A percentile compares a stretch with the other conserved stretches of the same genome.
These are phyloP conservation scores for Psittacus erithacus DNA, from an alignment of 2,113 vertebrate genomes.

Conservation along the genomic window DNA sequence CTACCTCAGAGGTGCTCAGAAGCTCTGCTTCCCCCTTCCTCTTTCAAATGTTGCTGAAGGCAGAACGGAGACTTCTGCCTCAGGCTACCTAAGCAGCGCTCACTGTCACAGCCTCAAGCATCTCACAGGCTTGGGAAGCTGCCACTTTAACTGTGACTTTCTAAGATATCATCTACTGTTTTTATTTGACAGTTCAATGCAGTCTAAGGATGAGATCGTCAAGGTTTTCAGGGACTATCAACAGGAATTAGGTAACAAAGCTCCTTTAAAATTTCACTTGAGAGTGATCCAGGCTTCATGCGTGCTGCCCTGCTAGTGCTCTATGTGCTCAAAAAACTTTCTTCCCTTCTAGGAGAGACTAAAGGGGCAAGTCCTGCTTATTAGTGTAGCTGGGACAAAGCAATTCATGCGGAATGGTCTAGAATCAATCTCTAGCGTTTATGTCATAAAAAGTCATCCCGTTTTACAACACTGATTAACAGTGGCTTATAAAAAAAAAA, in stretches of 20 bases:
- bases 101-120: not conserved
- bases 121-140: not conserved
- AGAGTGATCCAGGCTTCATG: not conserved
- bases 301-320: not conserved
- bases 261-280: not conserved
- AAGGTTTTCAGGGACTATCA: not conserved
- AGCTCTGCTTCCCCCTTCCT: not conserved
- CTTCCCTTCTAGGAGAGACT: not conserved
- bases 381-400: not conserved
- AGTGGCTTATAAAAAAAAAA: not conserved
- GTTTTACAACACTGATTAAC: not conserved
- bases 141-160: not conserved
- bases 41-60: not conserved
- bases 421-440: not conserved
- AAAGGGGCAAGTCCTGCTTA: not conserved
- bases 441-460: not conserved
- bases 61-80: not conserved
- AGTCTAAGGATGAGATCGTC: not conserved
- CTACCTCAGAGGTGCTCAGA: not conserved
- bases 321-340: too few species aligned
- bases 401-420: not conserved
- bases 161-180: not conserved
- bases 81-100: not conserved
- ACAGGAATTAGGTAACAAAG: not conserved
- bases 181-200: not conserved